Conservation (phyloP, 2,888 invertebrate genomes). For the Biston betularia region DNA sequence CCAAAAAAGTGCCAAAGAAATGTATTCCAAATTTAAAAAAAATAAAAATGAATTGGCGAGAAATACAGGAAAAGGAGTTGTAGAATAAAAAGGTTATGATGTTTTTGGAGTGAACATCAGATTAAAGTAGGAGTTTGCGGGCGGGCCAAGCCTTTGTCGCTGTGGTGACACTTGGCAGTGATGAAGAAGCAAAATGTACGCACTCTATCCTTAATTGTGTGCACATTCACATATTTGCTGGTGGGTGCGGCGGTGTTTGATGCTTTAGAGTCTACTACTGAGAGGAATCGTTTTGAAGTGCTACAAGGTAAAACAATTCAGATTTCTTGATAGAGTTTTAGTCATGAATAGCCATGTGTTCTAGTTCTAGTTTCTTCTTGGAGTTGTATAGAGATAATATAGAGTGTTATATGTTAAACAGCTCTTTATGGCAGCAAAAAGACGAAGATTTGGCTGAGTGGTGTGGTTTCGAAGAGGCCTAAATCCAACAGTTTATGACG, state of each 20-base stretch:
- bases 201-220: constrained; percentile 99
- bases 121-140: constrained; percentile 54
- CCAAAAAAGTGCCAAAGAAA: constrained; percentile 53
- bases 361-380: too few relatives aligned
- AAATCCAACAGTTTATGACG: too few relatives aligned
- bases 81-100: constrained; percentile 42
- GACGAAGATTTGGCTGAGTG: too few relatives aligned
- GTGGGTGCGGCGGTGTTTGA: constrained; percentile 99
- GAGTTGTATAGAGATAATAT: too few relatives aligned
- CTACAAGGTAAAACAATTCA: constrained; percentile 89
- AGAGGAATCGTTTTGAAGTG: constrained; percentile 95
- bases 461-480: too few relatives aligned
- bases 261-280: constrained; percentile 98
- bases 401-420: too few relatives aligned
- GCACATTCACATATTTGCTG: constrained; percentile 99
- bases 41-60: constrained; percentile 39
- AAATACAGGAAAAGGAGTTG: constrained; percentile 14
- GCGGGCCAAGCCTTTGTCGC: constrained; percentile 73
- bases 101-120: constrained; percentile 56
- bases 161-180: constrained; percentile 78
- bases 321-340: not conserved
- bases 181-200: constrained; percentile 99
- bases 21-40: constrained; percentile 57
- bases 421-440: too few relatives aligned
- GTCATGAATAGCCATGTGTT: too few relatives aligned